Evolutionary conservation across 2,797 vertebrate species (phyloP).

Genomic region (Martes flavigula): DNA sequence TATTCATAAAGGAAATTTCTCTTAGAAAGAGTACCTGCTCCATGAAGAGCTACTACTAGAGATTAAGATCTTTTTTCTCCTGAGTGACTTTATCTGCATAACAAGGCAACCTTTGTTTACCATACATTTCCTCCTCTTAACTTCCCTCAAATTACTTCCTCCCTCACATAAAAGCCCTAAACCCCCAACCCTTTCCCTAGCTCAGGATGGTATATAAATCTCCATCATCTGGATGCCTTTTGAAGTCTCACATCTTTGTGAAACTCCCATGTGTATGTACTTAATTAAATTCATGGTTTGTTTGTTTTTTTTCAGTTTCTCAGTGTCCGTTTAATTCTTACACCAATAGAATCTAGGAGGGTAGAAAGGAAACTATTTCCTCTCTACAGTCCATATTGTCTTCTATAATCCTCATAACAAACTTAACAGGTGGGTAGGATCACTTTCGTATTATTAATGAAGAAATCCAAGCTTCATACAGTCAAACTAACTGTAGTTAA

Average conservation of each 20-base stretch:
- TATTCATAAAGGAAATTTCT: neutral
- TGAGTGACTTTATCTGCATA: neutral
- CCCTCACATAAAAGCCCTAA: neutral
- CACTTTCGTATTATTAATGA: neutral
- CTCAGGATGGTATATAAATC: neutral
- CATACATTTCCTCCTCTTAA: no score
- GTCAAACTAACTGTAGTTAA: neutral
- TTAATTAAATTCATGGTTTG: neutral
- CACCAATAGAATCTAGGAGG: neutral
- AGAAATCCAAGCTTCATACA: neutral
- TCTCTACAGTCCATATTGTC: neutral
- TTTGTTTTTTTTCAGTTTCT: neutral
- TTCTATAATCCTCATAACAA: neutral
- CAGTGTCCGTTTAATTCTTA: neutral
- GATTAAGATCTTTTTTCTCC: neutral
- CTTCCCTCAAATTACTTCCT: neutral
- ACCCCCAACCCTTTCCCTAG: neutral
- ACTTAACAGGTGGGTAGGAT: neutral
- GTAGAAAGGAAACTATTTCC: neutral
- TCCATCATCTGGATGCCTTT: neutral
- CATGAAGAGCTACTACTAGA: neutral
- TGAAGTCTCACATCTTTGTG: neutral
- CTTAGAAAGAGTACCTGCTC: neutral
- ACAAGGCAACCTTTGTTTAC: neutral
- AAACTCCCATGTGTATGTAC: neutral